These are phyloP conservation scores for Calephelis nemesis DNA, from an alignment of 1,140 invertebrate species.

Conservation along the genomic window DNA sequence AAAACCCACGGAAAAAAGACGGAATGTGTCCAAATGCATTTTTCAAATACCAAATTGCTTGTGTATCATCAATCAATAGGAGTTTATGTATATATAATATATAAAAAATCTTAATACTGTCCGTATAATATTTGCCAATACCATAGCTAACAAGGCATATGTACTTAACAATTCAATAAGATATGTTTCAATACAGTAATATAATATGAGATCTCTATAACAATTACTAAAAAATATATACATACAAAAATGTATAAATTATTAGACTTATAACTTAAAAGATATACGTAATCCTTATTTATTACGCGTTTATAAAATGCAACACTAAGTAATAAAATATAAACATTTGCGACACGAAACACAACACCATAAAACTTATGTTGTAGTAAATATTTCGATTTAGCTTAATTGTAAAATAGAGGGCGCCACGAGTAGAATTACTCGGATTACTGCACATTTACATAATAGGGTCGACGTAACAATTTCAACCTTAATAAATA, in stretches of 20 bases:
- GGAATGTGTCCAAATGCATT: too few species aligned
- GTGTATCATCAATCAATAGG: too few species aligned
- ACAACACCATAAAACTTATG: slow-evolving; percentile 2
- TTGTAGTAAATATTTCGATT: not conserved
- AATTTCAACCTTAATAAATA: too few species aligned
- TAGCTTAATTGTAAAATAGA: not conserved
- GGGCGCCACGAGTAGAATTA: not conserved
- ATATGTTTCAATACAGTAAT: slow-evolving; percentile 4
- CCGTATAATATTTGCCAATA: not conserved
- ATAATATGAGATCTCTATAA: slow-evolving; percentile 14
- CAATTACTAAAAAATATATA: slow-evolving; percentile 3
- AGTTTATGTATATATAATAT: too few species aligned
- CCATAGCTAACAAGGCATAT: too few species aligned
- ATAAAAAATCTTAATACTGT: not conserved
- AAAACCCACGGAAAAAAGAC: too few species aligned
- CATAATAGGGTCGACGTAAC: too few species aligned
- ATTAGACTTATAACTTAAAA: slow-evolving; percentile 6
- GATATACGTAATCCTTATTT: not conserved
- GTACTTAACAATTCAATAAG: not conserved
- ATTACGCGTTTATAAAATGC: not conserved
- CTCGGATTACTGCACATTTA: too few species aligned
- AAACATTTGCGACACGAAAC: slow-evolving; percentile 12
- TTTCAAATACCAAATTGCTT: too few species aligned
- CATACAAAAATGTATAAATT: not conserved
- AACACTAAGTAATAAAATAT: slow-evolving; percentile 6